Evolutionary conservation across 2,113 vertebrate species (phyloP).

Genomic region (Spilogale gracilis): DNA sequence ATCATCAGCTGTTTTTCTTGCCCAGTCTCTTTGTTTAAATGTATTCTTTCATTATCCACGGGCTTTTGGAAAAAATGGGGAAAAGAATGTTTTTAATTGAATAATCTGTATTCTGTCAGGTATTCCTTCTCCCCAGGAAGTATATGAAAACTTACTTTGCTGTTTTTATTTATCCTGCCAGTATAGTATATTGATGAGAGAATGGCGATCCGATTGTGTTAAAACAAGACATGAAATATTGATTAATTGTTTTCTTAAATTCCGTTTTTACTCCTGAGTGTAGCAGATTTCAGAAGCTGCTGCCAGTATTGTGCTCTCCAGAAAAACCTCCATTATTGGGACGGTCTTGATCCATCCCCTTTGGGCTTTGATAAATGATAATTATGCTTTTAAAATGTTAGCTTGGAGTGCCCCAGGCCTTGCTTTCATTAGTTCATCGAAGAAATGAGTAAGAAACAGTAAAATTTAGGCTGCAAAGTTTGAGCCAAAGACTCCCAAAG

Average conservation of each 20-base stretch:
- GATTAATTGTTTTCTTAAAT: constrained; percentile 84
- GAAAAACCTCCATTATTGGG: constrained; percentile 80
- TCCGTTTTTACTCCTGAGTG: constrained; percentile 82
- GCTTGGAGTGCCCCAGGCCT: constrained; percentile 68
- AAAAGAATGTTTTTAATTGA: constrained; percentile 82
- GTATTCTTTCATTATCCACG: constrained; percentile 69
- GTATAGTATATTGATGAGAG: constrained; percentile 85
- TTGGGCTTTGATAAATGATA: constrained; percentile 80
- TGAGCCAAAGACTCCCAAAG: background rate
- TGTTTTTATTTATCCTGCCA: constrained; percentile 88
- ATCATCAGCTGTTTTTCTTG: constrained; percentile 73
- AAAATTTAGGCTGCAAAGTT: background rate
- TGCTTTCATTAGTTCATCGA: constrained; percentile 1
- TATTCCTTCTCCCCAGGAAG: constrained; percentile 82
- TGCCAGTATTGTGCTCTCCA: constrained; percentile 81
- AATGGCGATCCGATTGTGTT: constrained; percentile 83
- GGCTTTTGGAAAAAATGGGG: constrained; percentile 63
- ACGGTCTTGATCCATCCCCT: constrained; percentile 79
- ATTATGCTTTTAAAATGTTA: constrained; percentile 78
- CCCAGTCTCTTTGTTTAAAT: constrained; percentile 74
- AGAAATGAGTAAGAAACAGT: constrained; percentile 13
- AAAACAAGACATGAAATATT: constrained; percentile 88
- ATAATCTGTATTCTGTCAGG: constrained; percentile 86
- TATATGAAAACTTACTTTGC: constrained; percentile 83
- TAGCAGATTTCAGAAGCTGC: constrained; percentile 82